phyloP scores from a whole-genome alignment of 2,113 vertebrate genomes.

The Syngnathus typhle region DNA sequence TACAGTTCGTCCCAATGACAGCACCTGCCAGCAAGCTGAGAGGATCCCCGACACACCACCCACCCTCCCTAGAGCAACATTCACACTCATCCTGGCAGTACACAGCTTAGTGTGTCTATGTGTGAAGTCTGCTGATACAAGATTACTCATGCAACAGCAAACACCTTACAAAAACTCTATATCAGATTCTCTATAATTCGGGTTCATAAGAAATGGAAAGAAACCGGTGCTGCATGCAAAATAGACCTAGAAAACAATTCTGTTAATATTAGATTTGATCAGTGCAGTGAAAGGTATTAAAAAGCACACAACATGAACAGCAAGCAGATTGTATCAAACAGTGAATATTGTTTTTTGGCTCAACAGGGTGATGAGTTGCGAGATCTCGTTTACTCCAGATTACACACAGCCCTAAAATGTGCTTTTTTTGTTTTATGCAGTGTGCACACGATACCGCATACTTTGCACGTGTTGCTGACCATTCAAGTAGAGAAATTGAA shows the following conservation, averaged over 20 bases:
- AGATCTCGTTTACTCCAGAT: slow-evolving; percentile 1
- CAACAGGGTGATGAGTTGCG: slow-evolving; percentile 2
- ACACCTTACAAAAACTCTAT: slow-evolving; percentile 36
- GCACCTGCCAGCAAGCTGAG: slow-evolving; percentile 49
- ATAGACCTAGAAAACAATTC: slow-evolving; percentile 44
- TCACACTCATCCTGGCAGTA: slow-evolving; percentile 26
- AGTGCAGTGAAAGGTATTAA: slow-evolving; percentile 35
- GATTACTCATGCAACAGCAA: slow-evolving; percentile 43
- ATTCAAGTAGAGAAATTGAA: too few species aligned
- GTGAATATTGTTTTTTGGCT: slow-evolving; percentile 29
- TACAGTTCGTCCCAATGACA: slow-evolving; percentile 61
- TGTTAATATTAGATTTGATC: slow-evolving; percentile 53
- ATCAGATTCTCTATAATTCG: slow-evolving; percentile 45
- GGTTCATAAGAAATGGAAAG: slow-evolving; percentile 25
- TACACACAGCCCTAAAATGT: not conserved
- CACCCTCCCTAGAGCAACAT: slow-evolving; percentile 37
- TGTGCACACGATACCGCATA: not conserved
- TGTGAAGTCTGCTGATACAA: slow-evolving; percentile 18
- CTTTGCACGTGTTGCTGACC: too few species aligned
- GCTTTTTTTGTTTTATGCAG: not conserved
- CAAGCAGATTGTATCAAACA: slow-evolving; percentile 29
- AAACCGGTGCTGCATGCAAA: slow-evolving; percentile 34
- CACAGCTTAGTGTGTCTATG: slow-evolving; percentile 8
- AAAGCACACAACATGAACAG: slow-evolving; percentile 23
- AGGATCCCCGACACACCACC: slow-evolving; percentile 54